A percentile compares a stretch with the other conserved stretches of the same genome.
Evolutionary conservation across 1,140 invertebrate genomes (phyloP).

Genomic region (Mycetomoellerius zeteki): DNA sequence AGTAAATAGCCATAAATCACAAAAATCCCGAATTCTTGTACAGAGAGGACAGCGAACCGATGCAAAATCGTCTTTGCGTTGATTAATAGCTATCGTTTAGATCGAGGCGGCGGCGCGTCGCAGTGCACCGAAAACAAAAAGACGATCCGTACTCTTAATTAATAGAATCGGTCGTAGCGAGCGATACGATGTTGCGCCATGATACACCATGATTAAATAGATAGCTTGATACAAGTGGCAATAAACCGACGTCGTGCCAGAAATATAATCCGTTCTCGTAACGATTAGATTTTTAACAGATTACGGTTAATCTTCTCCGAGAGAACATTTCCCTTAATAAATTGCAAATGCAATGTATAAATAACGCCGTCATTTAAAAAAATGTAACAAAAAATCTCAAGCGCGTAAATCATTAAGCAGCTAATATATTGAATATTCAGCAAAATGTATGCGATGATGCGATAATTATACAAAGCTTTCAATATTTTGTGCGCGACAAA

Average conservation of each 20-base stretch:
- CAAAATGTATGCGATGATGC: neutral
- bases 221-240: slow-evolving; percentile 39
- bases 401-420: neutral
- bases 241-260: slow-evolving; percentile 25
- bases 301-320: neutral
- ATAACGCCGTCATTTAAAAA: neutral
- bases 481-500: neutral
- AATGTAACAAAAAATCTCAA: neutral
- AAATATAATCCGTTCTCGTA: slow-evolving; percentile 25
- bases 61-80: slow-evolving; percentile 56
- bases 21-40: slow-evolving; percentile 18
- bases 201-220: slow-evolving; percentile 51
- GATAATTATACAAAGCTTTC: neutral
- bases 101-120: slow-evolving; percentile 17
- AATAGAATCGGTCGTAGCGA: slow-evolving; percentile 54
- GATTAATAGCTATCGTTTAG: slow-evolving; percentile 67
- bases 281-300: slow-evolving; percentile 10
- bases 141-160: slow-evolving; percentile 55
- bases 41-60: neutral
- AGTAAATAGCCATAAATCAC: slow-evolving; percentile 30
- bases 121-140: slow-evolving; percentile 45
- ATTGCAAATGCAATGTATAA: neutral
- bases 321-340: slow-evolving; percentile 13
- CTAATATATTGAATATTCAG: slow-evolving; percentile 9
- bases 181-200: slow-evolving; percentile 41